Percentiles rank a stretch among this genome's conserved stretches.
These are phyloP conservation scores for Drosophila navojoa DNA, from an alignment of 1,140 invertebrate species.

Conservation along the genomic window DNA sequence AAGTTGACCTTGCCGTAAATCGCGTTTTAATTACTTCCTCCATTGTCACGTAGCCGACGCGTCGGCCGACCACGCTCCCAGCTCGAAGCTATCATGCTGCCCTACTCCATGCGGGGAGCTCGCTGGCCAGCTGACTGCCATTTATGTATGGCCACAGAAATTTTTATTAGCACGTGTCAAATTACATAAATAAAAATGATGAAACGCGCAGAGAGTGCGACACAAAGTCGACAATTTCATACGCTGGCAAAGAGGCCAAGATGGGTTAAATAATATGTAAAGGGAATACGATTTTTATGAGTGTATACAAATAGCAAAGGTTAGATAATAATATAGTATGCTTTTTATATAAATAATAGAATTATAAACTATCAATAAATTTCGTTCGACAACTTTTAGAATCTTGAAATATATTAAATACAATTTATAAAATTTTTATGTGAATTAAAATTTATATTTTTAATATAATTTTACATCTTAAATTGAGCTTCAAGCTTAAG, in stretches of 20 bases:
- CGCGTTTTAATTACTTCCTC: constrained; percentile 80
- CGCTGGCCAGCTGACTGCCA: constrained; percentile 51
- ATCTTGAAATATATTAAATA: too few relatives aligned
- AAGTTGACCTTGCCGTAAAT: constrained; percentile 79
- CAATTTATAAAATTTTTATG: too few relatives aligned
- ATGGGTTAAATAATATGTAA: not conserved
- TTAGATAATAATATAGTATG: too few relatives aligned
- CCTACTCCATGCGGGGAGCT: not conserved
- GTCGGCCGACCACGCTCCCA: constrained; percentile 28
- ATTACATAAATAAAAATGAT: constrained; percentile 56
- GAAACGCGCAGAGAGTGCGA: constrained; percentile 5
- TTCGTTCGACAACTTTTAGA: too few relatives aligned
- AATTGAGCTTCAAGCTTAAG: too few relatives aligned
- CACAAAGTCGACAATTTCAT: constrained; percentile 10
- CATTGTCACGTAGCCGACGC: constrained; percentile 72
- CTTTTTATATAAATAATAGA: too few relatives aligned
- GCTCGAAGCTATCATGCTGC: not conserved
- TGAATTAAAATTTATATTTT: too few relatives aligned
- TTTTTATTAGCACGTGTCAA: constrained; percentile 80
- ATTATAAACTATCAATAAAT: too few relatives aligned
- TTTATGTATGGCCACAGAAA: constrained; percentile 64
- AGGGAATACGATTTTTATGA: too few relatives aligned
- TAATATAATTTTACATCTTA: too few relatives aligned
- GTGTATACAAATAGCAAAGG: too few relatives aligned
- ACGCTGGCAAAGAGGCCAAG: constrained; percentile 20